Evolutionary conservation across 2,113 vertebrate genomes (phyloP), one percentile per base, ranked within the genome.

Genomic region (Grallaria varia): DNA sequence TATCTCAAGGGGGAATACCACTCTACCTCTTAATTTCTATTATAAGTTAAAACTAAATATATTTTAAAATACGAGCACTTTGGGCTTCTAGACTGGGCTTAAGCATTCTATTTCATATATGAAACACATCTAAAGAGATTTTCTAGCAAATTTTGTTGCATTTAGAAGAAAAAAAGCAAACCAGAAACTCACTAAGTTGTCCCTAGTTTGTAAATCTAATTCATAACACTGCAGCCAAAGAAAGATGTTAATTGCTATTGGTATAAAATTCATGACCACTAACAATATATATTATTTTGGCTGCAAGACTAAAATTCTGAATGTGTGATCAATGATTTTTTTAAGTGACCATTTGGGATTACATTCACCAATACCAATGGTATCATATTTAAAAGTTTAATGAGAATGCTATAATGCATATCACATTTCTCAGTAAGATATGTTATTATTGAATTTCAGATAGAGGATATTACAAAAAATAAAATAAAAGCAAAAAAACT

Each of bases 321-420:
- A 84, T 67, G 59, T 44, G 68, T 78, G 35, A 97, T 96, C 93
- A 93, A 88, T 97, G 58, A 52, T 67, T 93, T 52, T 59, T 94
- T 93, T 95, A 96, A 94, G 60, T 73, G 79, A 84, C 81, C 84
- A 96, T 93, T 93, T 95, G 76, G 64, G 90, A 93, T 93, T 81
- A 55, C 37, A 90, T 92, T 90, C 39, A 96, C 96, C 93, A 94
- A 94, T 96, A 94, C 75, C 95, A 93, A 94, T 94, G 69, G 42
- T 44, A 93, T 95, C 90, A 78, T 95, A 87, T 91, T 94, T 97
- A 90, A 96, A 96, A 87, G 49, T 96, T 95, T 94, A 95, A 96
- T 90, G 82, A 86, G 88, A 73, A 93, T 84, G 78, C 74, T 76
- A 86, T 62, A 92, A 90, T 73, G 89, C 78, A 90, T 56, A 91